These are phyloP conservation scores for Trogon melanurus DNA, from an alignment of 2,113 vertebrate genomes.

Conservation along the genomic window DNA sequence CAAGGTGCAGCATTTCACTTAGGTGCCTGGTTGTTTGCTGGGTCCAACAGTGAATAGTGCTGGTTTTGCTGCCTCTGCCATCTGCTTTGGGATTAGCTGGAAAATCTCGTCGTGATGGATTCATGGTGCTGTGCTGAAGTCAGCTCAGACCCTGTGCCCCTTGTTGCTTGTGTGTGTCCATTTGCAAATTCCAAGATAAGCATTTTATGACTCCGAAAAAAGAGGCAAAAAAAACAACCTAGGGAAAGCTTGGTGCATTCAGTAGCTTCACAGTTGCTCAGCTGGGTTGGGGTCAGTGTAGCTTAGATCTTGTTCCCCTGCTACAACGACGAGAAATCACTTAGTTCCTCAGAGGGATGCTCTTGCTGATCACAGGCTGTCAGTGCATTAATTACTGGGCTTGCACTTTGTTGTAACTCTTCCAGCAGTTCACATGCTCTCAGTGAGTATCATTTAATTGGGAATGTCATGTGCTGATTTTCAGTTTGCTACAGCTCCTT, in stretches of 20 bases:
- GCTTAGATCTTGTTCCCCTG: background rate
- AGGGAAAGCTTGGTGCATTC: rapidly evolving
- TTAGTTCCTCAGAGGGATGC: background rate
- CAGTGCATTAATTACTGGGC: background rate
- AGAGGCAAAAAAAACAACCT: background rate
- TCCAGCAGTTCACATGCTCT: background rate
- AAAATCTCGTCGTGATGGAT: background rate
- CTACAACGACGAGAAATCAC: background rate
- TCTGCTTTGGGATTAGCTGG: background rate
- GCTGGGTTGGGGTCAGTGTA: background rate
- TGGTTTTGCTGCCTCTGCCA: background rate
- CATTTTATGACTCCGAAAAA: background rate
- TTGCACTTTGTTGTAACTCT: background rate
- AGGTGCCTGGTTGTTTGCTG: background rate
- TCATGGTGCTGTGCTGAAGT: background rate
- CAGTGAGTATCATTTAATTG: background rate
- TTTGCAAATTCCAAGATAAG: background rate
- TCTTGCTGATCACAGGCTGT: background rate
- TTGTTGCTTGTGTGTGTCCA: background rate
- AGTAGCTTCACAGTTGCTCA: background rate
- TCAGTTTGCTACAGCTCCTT: background rate
- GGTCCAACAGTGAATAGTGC: background rate
- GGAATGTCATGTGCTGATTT: background rate
- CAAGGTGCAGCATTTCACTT: background rate
- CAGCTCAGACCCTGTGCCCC: background rate